Evolutionary conservation across 2,888 invertebrate genomes (phyloP).

Genomic region (Digitonthophagus gazella): DNA sequence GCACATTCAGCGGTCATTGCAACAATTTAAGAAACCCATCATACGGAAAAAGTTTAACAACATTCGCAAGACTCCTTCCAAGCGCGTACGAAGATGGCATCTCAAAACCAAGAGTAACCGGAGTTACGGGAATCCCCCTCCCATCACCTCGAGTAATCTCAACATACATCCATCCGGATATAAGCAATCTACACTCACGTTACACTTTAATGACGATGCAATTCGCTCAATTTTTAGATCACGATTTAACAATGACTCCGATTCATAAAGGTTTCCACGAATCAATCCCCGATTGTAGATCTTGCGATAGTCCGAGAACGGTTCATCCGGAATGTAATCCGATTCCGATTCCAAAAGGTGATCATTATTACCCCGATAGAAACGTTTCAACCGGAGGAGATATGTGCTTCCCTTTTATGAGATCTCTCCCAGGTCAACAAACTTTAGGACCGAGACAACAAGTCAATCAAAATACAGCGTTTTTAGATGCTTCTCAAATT

Average conservation of each 20-base stretch:
- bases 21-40: constrained; percentile 83
- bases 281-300: constrained; percentile 84
- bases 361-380: constrained; percentile 85
- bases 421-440: constrained; percentile 89
- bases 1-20: constrained; percentile 80
- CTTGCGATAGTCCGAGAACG: constrained; percentile 82
- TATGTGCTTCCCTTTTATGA: constrained; percentile 91
- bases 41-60: constrained; percentile 80
- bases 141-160: constrained; percentile 87
- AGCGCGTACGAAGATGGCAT: constrained; percentile 89
- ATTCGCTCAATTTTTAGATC: constrained; percentile 91
- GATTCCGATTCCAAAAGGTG: constrained; percentile 83
- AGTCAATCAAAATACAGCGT: constrained; percentile 91
- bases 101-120: constrained; percentile 72
- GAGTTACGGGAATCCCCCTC: constrained; percentile 72
- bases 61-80: constrained; percentile 80
- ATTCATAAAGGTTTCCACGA: constrained; percentile 89
- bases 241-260: constrained; percentile 92
- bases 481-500: constrained; percentile 80
- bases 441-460: constrained; percentile 87
- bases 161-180: constrained; percentile 86
- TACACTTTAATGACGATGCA: constrained; percentile 95
- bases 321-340: constrained; percentile 95
- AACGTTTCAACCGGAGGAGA: constrained; percentile 80
- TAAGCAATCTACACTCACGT: constrained; percentile 82